A percentile compares a stretch with the other conserved stretches of the same genome.
Evolutionary conservation across 2,888 invertebrate genomes (phyloP).

Genomic region (Azorinus chamasolen): DNA sequence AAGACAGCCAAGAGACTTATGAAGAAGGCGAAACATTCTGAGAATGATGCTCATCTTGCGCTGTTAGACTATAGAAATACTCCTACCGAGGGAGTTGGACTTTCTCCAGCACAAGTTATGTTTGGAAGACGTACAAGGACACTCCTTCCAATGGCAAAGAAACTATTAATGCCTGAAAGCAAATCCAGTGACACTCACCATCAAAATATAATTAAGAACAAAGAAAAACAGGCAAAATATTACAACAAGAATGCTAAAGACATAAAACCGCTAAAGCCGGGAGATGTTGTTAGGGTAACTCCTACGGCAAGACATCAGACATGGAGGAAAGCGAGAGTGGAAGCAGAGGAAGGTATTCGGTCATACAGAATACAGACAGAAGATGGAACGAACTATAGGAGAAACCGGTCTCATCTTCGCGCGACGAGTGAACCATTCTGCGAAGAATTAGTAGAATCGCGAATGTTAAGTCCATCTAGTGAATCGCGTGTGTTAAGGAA

Average conservation of each 20-base stretch:
- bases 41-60: constrained; percentile 33
- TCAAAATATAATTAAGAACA: constrained; percentile 1
- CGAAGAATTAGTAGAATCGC: constrained; percentile 5
- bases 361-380: constrained; percentile 17
- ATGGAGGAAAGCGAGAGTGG: constrained; percentile 10
- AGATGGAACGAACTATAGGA: constrained; percentile 4
- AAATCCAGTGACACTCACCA: background rate
- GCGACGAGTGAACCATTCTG: constrained; percentile 7
- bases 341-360: constrained; percentile 14
- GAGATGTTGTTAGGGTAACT: background rate
- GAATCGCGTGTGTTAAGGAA: constrained; percentile 6
- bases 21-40: constrained; percentile 31
- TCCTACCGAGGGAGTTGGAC: constrained; percentile 16
- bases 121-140: constrained; percentile 22
- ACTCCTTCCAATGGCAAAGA: constrained; percentile 12
- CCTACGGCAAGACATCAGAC: background rate
- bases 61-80: constrained; percentile 46
- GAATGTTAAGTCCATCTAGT: background rate
- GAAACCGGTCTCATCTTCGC: constrained; percentile 4
- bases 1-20: constrained; percentile 42
- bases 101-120: constrained; percentile 21
- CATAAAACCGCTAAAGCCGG: constrained; percentile 2
- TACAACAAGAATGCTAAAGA: constrained; percentile 13
- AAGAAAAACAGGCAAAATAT: constrained; percentile 10
- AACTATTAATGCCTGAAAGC: constrained; percentile 10